Conservation (phyloP, 2,113 vertebrate genomes). For the Anguilla japonica region DNA sequence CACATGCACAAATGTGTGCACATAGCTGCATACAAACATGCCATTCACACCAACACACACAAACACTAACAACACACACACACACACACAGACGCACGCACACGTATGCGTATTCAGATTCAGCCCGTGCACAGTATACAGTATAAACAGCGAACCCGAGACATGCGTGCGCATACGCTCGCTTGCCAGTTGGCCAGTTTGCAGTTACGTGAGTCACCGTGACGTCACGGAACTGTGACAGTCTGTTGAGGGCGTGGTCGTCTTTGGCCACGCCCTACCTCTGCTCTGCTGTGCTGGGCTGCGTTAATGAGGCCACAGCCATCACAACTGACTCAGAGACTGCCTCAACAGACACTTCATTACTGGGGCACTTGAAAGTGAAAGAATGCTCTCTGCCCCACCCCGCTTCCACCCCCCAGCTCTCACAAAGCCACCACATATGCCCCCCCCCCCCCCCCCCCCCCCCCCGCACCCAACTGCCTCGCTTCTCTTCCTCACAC, state of each 20-base stretch:
- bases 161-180: neutral
- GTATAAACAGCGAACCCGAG: neutral
- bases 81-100: conserved; percentile 1
- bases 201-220: neutral
- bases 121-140: neutral
- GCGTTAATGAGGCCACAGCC: conserved; percentile 52
- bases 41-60: neutral
- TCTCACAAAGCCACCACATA: neutral
- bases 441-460: neutral
- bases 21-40: conserved; percentile 2
- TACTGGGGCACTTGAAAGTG: conserved; percentile 52
- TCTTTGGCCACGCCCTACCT: conserved; percentile 25
- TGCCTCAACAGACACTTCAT: conserved; percentile 68
- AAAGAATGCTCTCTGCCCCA: neutral
- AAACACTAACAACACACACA: conserved; percentile 1
- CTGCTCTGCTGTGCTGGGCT: conserved; percentile 33
- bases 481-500: conserved; percentile 16
- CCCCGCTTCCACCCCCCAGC: neutral
- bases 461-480: conserved; percentile 6
- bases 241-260: conserved; percentile 8
- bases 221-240: neutral
- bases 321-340: conserved; percentile 61
- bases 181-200: neutral
- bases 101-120: neutral
- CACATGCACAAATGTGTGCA: neutral